These are phyloP conservation scores for Drosophila mayaguana DNA, from an alignment of 2,888 invertebrate species.

Conservation along the genomic window DNA sequence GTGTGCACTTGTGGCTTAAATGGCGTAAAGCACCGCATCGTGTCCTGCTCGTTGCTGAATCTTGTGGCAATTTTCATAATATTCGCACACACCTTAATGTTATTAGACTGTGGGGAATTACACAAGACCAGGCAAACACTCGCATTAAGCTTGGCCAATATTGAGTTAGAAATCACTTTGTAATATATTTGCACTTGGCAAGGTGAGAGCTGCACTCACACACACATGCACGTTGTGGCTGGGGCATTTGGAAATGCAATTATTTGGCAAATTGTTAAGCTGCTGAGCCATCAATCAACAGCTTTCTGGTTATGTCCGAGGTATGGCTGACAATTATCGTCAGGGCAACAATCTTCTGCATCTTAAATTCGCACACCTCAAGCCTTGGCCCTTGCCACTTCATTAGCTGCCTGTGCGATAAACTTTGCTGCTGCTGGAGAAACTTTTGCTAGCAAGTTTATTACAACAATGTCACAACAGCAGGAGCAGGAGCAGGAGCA, in stretches of 20 bases:
- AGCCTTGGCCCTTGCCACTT: conserved; percentile 49
- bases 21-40: conserved; percentile 46
- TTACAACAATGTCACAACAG: conserved; percentile 53
- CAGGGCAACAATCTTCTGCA: background rate
- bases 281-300: conserved; percentile 39
- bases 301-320: conserved; percentile 25
- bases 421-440: conserved; percentile 51
- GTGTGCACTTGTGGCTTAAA: conserved; percentile 65
- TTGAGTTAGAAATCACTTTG: conserved; percentile 65
- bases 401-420: conserved; percentile 56
- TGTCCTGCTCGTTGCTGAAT: conserved; percentile 33
- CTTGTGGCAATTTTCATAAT: conserved; percentile 75
- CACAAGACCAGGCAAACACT: conserved; percentile 23
- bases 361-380: conserved; percentile 47
- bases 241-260: conserved; percentile 46
- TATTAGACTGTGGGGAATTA: conserved; percentile 65
- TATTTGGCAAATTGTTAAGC: conserved; percentile 60
- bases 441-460: conserved; percentile 68
- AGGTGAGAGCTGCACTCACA: conserved; percentile 22
- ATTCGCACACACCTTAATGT: conserved; percentile 63
- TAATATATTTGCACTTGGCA: conserved; percentile 40
- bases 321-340: conserved; percentile 17
- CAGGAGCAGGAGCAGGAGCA: conserved; percentile 7
- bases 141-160: conserved; percentile 42
- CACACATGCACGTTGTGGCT: conserved; percentile 3